These are phyloP conservation scores for Dascyllus trimaculatus DNA, from an alignment of 2,113 vertebrate species.

Conservation along the genomic window DNA sequence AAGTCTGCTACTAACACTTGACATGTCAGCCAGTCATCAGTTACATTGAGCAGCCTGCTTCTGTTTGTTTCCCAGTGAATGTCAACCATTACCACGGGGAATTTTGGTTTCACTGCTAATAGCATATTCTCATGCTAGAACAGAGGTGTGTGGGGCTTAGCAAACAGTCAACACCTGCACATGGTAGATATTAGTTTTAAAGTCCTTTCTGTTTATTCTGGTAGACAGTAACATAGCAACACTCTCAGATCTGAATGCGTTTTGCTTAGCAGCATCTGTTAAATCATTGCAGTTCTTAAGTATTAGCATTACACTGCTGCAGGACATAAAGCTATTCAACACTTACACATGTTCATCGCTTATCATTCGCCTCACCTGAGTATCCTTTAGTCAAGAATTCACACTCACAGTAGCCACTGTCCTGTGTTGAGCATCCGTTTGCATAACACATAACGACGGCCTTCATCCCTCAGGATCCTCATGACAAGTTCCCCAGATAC, in stretches of 20 bases:
- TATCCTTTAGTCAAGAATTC: conserved; percentile 35
- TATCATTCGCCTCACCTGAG: conserved; percentile 43
- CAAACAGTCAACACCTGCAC: conserved; percentile 31
- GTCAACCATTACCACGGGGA: neutral
- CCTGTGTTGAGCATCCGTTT: conserved; percentile 2
- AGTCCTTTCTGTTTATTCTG: conserved; percentile 2
- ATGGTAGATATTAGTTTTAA: conserved; percentile 8
- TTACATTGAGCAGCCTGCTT: no score
- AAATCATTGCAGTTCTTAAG: conserved; percentile 24
- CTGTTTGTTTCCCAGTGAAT: no score
- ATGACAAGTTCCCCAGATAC: neutral
- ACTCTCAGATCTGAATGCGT: conserved; percentile 32
- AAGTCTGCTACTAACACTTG: no score
- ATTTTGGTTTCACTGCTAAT: neutral
- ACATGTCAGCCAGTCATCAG: no score
- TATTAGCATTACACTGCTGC: conserved; percentile 23
- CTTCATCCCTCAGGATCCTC: conserved; percentile 5
- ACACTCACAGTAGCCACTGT: conserved; percentile 2
- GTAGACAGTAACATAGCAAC: conserved; percentile 24
- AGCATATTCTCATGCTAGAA: neutral
- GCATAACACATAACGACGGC: conserved; percentile 2
- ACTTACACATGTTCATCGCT: conserved; percentile 30
- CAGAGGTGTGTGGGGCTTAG: neutral
- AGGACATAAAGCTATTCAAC: conserved; percentile 47
- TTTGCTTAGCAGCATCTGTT: conserved; percentile 57